Conservation (phyloP, 2,888 invertebrate species). For the Amphimallon solstitiale region DNA sequence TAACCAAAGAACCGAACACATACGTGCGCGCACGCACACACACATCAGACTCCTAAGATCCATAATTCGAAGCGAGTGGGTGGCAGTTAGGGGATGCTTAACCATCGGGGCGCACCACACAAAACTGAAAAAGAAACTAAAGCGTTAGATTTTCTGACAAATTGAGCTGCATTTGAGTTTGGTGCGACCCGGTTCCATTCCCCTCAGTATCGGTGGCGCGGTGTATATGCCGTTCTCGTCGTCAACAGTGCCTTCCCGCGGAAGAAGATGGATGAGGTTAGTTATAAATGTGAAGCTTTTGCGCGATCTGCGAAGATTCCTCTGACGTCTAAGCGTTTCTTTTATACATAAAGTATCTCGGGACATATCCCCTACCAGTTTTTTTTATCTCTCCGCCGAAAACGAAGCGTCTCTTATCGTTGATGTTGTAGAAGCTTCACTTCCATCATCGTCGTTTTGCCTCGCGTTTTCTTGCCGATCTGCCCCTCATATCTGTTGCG, state of each 20-base stretch:
- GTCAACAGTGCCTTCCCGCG: constrained; percentile 44
- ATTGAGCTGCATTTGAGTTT: constrained; percentile 66
- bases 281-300: constrained; percentile 67
- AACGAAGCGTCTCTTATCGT: constrained; percentile 58
- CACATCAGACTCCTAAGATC: neutral
- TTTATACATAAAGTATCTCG: constrained; percentile 63
- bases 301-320: constrained; percentile 63
- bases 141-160: constrained; percentile 66
- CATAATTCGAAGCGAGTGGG: no score
- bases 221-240: constrained; percentile 10
- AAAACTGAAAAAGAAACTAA: constrained; percentile 45
- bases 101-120: neutral
- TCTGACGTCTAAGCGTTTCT: constrained; percentile 59
- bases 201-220: constrained; percentile 36
- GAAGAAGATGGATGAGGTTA: constrained; percentile 67
- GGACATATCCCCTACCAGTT: constrained; percentile 52
- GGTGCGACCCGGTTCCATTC: constrained; percentile 47
- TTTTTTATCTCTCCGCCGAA: constrained; percentile 47
- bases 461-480: neutral
- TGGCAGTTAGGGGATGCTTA: no score
- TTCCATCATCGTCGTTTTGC: constrained; percentile 59
- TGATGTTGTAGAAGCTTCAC: constrained; percentile 63
- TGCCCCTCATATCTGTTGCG: constrained; percentile 22
- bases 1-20: neutral
- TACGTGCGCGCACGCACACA: neutral